Base-by-base conservation (phyloP, 2,888 invertebrate species). In the Macrosoma leucophasiata region DNA sequence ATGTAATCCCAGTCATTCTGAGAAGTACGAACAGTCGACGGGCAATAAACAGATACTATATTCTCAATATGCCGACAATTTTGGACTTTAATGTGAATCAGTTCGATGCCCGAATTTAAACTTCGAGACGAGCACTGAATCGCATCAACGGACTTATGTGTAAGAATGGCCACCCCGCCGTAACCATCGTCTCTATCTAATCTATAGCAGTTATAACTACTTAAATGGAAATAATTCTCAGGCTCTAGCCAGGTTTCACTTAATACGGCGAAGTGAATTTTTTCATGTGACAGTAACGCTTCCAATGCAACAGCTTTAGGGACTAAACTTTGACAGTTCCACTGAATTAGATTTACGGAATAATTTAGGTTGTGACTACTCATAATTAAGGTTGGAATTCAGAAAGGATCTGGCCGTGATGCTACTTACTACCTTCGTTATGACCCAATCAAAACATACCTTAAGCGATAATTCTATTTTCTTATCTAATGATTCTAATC, bases 241-340 rank as follows among this genome's bases (percentile, higher is more conserved):
- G 33, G 24, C 2, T 35, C 29, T 3, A 43, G 20, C 37, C 40
- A 43, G 0, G 43, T 40, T 11, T 43, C 43, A 35, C 33, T 19
- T 8, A 43, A 8, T 1, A 26, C 35, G 6, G 40, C 43, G 17
- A 43, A 38, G 13, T 40, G 33, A 9, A 43, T 22, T 12, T 27
- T 39, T 7, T 35, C 35, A 19, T 29, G 33, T 8, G 8, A 6
- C 2, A 29, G 14, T 4, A 34, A n/a, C 19, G 33, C 8, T 23
- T 33, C 33, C 2, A 33, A 33, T 4, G 28, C 13, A n/a, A 28
- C 6, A 6, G 12, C 4, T 18, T 33, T 33, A 3, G 28, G 21
- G 3, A 18, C 12, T 13, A 33, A 11, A 11, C 33, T 33, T 23
- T 33, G 33, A 18, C 28, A 28, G 11, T 33, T 33, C 33, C 33